phyloP scores from a whole-genome alignment of 2,113 vertebrate species.

The Alligator mississippiensis region DNA sequence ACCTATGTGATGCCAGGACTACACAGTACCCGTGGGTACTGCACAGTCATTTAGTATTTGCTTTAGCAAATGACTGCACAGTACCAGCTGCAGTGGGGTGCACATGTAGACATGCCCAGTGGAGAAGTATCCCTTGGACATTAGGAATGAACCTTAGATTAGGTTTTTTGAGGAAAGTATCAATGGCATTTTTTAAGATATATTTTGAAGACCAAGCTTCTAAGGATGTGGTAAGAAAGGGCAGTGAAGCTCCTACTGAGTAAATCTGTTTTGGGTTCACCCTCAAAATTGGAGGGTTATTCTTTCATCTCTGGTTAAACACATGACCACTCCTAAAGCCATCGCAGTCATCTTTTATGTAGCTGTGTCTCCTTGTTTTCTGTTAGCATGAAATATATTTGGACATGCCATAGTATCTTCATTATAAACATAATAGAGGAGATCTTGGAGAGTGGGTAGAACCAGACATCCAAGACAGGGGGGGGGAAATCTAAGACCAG shows the following conservation, averaged over 20 bases:
- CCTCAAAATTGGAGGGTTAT: background rate
- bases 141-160: background rate
- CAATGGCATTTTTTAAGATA: background rate
- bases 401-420: no score
- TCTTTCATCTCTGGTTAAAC: background rate
- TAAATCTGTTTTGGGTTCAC: background rate
- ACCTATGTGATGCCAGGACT: no score
- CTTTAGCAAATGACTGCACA: no score
- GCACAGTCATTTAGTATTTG: no score
- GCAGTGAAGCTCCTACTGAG: background rate
- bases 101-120: background rate
- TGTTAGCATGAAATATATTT: background rate
- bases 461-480: no score
- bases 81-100: no score
- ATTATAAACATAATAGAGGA: no score
- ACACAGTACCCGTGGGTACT: no score
- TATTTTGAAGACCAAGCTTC: background rate
- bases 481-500: no score
- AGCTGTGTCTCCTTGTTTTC: background rate
- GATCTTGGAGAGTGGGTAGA: no score
- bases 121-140: background rate
- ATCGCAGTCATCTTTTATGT: background rate
- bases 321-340: background rate
- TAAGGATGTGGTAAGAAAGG: background rate
- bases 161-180: background rate